Evolutionary conservation across 2,888 invertebrate species (phyloP).

Genomic region (Lycia hirtaria): DNA sequence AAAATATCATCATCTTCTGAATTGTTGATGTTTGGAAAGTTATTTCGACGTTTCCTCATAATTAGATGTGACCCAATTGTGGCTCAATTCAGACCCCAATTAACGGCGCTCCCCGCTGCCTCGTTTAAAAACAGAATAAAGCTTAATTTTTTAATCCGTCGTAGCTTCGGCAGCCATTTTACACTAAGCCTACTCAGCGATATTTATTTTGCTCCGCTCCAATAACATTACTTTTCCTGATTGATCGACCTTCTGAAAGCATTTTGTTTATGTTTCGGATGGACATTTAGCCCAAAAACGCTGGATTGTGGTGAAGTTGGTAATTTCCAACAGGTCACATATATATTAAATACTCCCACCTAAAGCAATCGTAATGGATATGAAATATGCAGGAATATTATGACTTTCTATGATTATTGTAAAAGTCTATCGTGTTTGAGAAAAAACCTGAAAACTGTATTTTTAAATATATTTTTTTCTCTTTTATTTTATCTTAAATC

Average conservation of each 20-base stretch:
- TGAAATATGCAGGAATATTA: no score
- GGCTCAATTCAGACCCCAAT: slow-evolving; percentile 5
- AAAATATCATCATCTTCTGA: no score
- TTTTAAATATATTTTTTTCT: no score
- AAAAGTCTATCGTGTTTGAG: no score
- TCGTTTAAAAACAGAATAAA: slow-evolving; percentile 1
- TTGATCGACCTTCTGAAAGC: slow-evolving; percentile 22
- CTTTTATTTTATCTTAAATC: no score
- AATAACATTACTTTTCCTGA: slow-evolving; percentile 23
- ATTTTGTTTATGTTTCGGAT: slow-evolving; percentile 26
- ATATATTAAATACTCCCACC: neutral
- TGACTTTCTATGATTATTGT: no score
- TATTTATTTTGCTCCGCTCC: slow-evolving; percentile 16
- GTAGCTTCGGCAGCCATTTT: slow-evolving; percentile 3
- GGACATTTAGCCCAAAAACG: slow-evolving; percentile 8
- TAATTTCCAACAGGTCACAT: neutral
- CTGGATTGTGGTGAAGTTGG: neutral
- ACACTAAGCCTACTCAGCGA: slow-evolving; percentile 2
- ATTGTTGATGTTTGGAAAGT: no score
- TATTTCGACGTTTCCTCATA: no score
- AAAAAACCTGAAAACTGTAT: no score
- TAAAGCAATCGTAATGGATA: neutral
- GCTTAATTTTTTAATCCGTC: slow-evolving; percentile 5
- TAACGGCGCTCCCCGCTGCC: neutral
- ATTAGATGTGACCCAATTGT: neutral